Conservation (phyloP, 1,140 invertebrate genomes). For the Helicoverpa zea region DNA sequence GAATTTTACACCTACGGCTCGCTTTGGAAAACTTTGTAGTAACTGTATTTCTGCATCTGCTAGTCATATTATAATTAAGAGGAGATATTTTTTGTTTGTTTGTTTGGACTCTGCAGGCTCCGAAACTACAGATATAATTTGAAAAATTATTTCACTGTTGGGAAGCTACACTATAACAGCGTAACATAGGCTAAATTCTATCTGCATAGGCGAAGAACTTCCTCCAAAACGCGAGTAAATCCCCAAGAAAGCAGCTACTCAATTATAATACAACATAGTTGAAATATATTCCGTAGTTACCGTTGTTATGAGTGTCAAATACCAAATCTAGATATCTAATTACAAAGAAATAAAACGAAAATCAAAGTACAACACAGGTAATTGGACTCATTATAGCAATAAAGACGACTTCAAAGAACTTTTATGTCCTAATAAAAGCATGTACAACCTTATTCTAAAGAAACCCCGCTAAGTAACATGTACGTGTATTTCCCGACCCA, state of each 20-base stretch:
- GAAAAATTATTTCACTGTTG: background rate
- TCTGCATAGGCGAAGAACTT: too few species aligned
- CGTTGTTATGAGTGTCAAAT: too few species aligned
- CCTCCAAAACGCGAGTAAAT: too few species aligned
- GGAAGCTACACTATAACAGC: background rate
- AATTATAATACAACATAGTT: too few species aligned
- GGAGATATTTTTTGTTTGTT: too few species aligned
- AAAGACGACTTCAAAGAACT: background rate
- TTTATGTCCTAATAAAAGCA: conserved; percentile 27
- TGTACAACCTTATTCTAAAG: background rate
- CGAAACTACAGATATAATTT: too few species aligned
- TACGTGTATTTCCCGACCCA: background rate
- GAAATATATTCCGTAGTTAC: too few species aligned
- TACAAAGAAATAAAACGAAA: background rate
- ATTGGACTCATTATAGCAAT: background rate
- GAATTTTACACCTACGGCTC: background rate
- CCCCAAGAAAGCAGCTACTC: too few species aligned
- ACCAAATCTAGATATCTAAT: background rate
- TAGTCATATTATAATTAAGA: too few species aligned
- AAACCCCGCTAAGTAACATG: conserved; percentile 23
- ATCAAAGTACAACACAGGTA: background rate
- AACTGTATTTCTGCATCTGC: too few species aligned
- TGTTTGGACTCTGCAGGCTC: too few species aligned
- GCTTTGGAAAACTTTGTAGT: background rate
- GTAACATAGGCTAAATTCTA: too few species aligned